Base-by-base conservation (phyloP, 2,113 vertebrate species). In the Oreochromis tanganicae region DNA sequence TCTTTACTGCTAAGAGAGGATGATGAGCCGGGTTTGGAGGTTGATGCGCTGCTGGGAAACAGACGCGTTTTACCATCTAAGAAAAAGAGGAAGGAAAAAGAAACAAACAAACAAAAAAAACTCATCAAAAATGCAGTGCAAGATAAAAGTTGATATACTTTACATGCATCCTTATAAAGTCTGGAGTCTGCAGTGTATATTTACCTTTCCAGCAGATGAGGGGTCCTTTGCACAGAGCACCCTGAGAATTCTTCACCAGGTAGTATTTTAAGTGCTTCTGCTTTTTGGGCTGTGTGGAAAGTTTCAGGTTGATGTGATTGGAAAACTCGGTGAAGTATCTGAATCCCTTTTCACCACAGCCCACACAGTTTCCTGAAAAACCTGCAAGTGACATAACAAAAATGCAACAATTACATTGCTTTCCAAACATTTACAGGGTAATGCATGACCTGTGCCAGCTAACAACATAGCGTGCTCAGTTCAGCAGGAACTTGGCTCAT, bases 191-290 rank as follows among this genome's bases (percentile, higher is more conserved):
- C 6, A 29, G 19, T 27, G 5, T 19, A n/a, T 19, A 61, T 54
- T 93, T 96, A 99, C 99, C 99, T 98, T 99, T 99, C 98, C 99
- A 99, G 96, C 98, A 98, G 95, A 99, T 99, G 87, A 98, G 97
- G 12, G 98, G 97, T 90, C 99, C 99, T 95, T 99, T 99, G 75
- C 97, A 98, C 92, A 99, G 95, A 89, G 98, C 97, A 93, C 99
- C 98, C 95, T 99, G 98, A 87, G 98, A 96, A 91, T 97, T 99
- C 94, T 98, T 98, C 96, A 98, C 96, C 97, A 99, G 97, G 98
- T 99, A 98, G 97, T 99, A 98, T 96, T 99, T 99, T 98, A 99
- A 99, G 98, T 99, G 98, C 98, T 99, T 99, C 98, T 99, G 99
- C 98, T 99, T 99, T 97, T 99, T 99, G 93, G 99, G 99, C 96